phyloP scores from a whole-genome alignment of 92 coral and sea anemone species.

The Phymanthus crucifer region DNA sequence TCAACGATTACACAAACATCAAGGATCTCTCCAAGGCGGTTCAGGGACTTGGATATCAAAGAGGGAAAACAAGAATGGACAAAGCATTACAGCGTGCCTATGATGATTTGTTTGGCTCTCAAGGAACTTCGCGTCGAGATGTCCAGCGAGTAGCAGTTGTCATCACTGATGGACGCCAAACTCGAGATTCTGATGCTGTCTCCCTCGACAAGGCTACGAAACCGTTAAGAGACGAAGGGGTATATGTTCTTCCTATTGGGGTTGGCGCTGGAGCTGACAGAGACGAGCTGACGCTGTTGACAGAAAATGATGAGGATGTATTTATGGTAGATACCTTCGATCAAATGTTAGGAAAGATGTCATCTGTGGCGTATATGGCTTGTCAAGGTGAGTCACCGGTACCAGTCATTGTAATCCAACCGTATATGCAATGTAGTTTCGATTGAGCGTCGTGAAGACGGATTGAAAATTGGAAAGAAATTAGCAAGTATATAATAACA shows the following conservation, averaged over 20 bases:
- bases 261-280: constrained; percentile 44
- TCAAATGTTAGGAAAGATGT: constrained; percentile 5
- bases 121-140: constrained; percentile 58
- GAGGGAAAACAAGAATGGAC: constrained; percentile 55
- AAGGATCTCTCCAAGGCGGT: constrained; percentile 39
- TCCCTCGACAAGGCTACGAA: constrained; percentile 38
- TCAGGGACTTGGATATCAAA: constrained; percentile 21
- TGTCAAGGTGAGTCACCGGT: background rate
- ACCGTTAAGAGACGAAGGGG: constrained; percentile 41
- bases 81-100: constrained; percentile 46
- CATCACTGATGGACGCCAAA: constrained; percentile 63
- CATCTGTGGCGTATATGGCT: background rate
- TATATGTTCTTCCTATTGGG: constrained; percentile 48
- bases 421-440: background rate
- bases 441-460: background rate
- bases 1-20: constrained; percentile 37
- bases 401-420: background rate
- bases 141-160: constrained; percentile 66
- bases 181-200: background rate
- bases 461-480: background rate
- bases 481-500: background rate
- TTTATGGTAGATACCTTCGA: constrained; percentile 36
- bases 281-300: constrained; percentile 41
- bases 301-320: constrained; percentile 52
- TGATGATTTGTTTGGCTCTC: constrained; percentile 56